Evolutionary conservation across 2,797 vertebrate species (phyloP).

Genomic region (Sternotherus odoratus): DNA sequence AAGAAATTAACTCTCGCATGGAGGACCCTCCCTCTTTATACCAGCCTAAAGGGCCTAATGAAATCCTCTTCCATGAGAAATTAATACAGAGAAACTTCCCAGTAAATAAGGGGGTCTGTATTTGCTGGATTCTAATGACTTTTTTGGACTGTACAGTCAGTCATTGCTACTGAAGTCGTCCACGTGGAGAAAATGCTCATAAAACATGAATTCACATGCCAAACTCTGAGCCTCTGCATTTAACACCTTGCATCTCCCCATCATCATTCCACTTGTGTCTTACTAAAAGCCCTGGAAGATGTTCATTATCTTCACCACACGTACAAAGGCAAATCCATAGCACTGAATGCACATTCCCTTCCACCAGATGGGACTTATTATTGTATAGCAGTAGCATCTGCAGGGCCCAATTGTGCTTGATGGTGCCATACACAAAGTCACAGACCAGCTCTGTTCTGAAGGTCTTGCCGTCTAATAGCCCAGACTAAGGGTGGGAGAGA

Average conservation of each 20-base stretch:
- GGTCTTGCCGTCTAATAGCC: background rate
- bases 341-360: background rate
- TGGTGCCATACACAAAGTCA: background rate
- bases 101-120: constrained; percentile 53
- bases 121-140: constrained; percentile 56
- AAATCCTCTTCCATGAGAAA: constrained; percentile 64
- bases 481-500: background rate
- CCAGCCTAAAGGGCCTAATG: constrained; percentile 55
- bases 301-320: constrained; percentile 37
- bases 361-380: background rate
- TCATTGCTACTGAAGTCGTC: constrained; percentile 41
- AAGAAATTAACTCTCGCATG: constrained; percentile 49
- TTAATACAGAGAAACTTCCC: constrained; percentile 69
- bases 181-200: background rate
- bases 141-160: background rate
- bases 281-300: constrained; percentile 11
- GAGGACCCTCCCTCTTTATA: constrained; percentile 16
- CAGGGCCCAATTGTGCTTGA: background rate
- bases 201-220: constrained; percentile 45
- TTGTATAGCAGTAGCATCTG: background rate
- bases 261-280: constrained; percentile 17
- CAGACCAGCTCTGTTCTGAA: background rate
- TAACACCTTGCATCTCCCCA: background rate
- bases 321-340: background rate
- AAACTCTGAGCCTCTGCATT: constrained; percentile 9